Percentiles rank a stretch among this genome's conserved stretches.
Evolutionary conservation across 2,888 invertebrate genomes (phyloP).

Genomic region (Meiosimyza decipiens): DNA sequence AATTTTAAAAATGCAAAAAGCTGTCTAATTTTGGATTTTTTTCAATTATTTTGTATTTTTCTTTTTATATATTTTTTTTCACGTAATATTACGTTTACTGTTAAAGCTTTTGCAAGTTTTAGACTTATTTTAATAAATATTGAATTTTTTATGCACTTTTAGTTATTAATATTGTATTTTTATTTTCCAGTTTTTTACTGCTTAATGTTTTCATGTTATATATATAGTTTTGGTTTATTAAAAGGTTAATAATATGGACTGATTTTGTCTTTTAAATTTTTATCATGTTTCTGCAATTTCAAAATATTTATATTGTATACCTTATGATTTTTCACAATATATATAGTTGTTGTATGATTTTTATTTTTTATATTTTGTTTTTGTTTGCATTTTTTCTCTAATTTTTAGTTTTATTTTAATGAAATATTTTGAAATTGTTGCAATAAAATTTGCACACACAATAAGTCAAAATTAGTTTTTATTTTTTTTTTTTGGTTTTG

Average conservation of each 20-base stretch:
- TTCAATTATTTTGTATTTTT: not conserved
- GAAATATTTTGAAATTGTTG: conserved; percentile 9
- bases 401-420: not conserved
- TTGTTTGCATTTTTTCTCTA: not conserved
- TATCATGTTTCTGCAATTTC: conserved; percentile 4
- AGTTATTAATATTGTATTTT: too few species aligned
- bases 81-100: not conserved
- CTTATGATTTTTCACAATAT: too few species aligned
- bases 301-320: conserved; percentile 3
- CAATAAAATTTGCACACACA: not conserved
- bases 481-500: conserved; percentile 10
- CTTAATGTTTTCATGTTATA: too few species aligned
- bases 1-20: conserved; percentile 3
- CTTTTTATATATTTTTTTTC: not conserved
- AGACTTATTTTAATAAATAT: too few species aligned
- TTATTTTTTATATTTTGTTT: not conserved
- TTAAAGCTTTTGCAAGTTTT: too few species aligned
- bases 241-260: conserved; percentile 34
- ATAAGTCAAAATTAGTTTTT: conserved; percentile 3
- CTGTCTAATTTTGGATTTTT: conserved; percentile 1
- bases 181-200: too few species aligned
- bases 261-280: conserved; percentile 15
- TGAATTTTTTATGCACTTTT: too few species aligned
- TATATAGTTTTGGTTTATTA: not conserved
- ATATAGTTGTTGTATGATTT: conserved; percentile 6